Conservation (phyloP, 2,113 vertebrate genomes). For the Syngnathus typhle region DNA sequence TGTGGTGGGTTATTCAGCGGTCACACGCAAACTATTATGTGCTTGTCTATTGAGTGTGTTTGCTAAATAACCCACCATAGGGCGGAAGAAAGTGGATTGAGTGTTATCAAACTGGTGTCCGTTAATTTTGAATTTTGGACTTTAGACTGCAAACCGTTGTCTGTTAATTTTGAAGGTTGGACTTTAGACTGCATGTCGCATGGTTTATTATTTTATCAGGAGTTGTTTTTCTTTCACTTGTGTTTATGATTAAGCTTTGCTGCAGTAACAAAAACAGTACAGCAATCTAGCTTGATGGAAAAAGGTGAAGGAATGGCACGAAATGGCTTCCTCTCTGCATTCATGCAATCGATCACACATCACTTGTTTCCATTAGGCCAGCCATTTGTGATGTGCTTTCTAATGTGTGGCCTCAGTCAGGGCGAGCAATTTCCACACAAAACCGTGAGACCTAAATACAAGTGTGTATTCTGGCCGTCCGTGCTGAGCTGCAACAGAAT, state of each 20-base stretch:
- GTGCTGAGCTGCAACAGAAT: conserved; percentile 36
- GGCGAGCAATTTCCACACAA: conserved; percentile 23
- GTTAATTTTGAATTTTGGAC: neutral
- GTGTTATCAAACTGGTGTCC: neutral
- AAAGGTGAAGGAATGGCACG: neutral
- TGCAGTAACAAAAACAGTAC: neutral
- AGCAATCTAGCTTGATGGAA: neutral
- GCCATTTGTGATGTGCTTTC: conserved; percentile 2
- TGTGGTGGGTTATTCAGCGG: neutral
- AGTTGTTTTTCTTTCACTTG: too few species aligned
- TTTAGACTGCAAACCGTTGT: neutral
- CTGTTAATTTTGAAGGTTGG: neutral
- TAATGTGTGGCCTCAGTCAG: conserved; percentile 16
- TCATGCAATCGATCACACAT: conserved; percentile 18
- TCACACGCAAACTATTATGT: neutral
- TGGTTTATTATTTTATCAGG: too few species aligned
- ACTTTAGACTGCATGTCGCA: neutral
- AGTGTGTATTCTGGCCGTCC: conserved; percentile 11
- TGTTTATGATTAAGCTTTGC: conserved; percentile 32
- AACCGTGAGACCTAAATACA: conserved; percentile 24
- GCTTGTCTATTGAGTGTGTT: neutral
- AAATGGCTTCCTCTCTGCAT: neutral
- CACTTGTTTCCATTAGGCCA: conserved; percentile 5
- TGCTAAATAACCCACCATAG: neutral
- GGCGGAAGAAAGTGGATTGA: neutral